A percentile compares a stretch with the other conserved stretches of the same genome.
These are phyloP conservation scores for Leptonema lineaticorne DNA, from an alignment of 1,140 invertebrate species.

Conservation along the genomic window DNA sequence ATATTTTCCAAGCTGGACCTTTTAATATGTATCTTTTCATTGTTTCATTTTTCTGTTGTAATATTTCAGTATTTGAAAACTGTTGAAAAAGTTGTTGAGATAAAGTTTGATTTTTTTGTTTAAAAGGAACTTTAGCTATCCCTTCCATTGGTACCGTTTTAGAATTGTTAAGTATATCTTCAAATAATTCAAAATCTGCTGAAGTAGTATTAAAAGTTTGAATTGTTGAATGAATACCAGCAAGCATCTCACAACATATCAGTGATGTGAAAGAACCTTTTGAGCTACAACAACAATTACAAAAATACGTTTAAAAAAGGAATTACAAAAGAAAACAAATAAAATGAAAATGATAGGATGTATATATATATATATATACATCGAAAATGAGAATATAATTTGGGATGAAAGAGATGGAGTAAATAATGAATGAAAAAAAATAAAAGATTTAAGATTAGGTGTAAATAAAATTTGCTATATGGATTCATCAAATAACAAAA, in stretches of 20 bases:
- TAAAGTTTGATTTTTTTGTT: neutral
- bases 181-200: neutral
- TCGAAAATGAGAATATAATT: too few species aligned
- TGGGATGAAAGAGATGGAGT: too few species aligned
- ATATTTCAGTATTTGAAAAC: neutral
- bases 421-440: too few species aligned
- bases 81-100: neutral
- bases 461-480: too few species aligned
- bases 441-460: too few species aligned
- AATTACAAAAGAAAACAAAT: too few species aligned
- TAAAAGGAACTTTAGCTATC: neutral
- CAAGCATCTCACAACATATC: constrained; percentile 63
- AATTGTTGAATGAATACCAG: constrained; percentile 56
- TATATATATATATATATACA: too few species aligned
- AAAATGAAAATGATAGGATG: too few species aligned
- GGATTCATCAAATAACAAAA: too few species aligned
- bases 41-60: neutral
- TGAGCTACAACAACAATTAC: constrained; percentile 47
- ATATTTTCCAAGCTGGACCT: constrained; percentile 63
- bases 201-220: neutral
- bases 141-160: neutral
- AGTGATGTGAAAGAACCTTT: constrained; percentile 58
- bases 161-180: neutral
- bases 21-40: constrained; percentile 59
- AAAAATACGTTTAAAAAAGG: constrained; percentile 28